phyloP scores from a whole-genome alignment of 2,113 vertebrate species.

The Calyptommatus sinebrachiatus region DNA sequence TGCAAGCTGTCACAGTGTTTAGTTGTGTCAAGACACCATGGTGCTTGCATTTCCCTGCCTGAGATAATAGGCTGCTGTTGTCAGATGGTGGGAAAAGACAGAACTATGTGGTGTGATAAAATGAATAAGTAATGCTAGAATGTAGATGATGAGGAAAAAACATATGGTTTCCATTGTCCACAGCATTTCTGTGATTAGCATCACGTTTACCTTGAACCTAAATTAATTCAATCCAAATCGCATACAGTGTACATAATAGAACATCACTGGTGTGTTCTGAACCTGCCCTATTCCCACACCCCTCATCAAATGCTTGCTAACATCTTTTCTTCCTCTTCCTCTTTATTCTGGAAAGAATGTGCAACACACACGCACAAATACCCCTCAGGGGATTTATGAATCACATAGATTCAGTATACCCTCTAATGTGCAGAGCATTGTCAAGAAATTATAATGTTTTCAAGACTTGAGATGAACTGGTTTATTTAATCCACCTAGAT shows the following conservation, averaged over 20 bases:
- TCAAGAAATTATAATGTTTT: too few relatives aligned
- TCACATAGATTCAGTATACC: background rate
- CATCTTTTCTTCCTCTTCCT: background rate
- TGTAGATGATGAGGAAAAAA: too few relatives aligned
- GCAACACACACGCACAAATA: too few relatives aligned
- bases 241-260: background rate
- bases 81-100: background rate
- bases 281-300: background rate
- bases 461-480: too few relatives aligned
- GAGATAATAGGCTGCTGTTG: background rate
- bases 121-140: background rate
- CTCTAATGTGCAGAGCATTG: too few relatives aligned
- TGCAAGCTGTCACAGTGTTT: background rate
- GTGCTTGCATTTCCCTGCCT: background rate
- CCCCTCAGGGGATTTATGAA: too few relatives aligned
- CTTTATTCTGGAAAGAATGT: background rate
- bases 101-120: background rate
- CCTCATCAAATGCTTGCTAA: background rate
- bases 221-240: background rate
- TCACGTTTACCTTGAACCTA: background rate
- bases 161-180: background rate
- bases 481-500: too few relatives aligned
- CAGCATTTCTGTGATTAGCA: too few relatives aligned
- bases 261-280: background rate
- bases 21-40: background rate